phyloP scores from a whole-genome alignment of 2,797 vertebrate species.

The Melanogrammus aeglefinus region DNA sequence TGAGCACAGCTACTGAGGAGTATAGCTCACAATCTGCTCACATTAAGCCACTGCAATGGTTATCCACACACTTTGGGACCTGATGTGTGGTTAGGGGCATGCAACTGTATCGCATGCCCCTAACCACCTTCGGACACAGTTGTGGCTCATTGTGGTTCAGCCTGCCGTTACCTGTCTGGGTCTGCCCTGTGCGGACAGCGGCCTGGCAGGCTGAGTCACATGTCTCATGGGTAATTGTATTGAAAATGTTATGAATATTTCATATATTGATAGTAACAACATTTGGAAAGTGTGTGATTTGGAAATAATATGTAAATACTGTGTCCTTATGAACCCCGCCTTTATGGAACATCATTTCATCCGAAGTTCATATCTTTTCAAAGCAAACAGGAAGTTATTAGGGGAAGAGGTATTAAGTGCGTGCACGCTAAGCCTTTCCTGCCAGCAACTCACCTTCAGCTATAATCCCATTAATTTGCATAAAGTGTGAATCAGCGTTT shows the following conservation, averaged over 20 bases:
- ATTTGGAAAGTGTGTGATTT: background rate
- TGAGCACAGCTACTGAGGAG: background rate
- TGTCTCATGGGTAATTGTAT: background rate
- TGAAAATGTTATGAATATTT: background rate
- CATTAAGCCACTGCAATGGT: background rate
- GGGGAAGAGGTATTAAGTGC: background rate
- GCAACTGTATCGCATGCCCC: background rate
- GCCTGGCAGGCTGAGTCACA: background rate
- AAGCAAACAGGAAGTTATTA: background rate
- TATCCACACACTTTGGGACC: background rate
- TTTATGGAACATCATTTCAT: background rate
- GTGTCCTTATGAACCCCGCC: background rate
- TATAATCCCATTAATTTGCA: background rate
- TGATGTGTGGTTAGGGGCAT: background rate
- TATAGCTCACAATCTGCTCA: background rate
- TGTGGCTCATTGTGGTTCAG: background rate
- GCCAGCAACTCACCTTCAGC: background rate
- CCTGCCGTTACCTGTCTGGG: background rate
- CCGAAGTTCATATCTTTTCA: background rate
- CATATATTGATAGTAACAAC: background rate
- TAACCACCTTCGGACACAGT: background rate
- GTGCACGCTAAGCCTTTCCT: background rate
- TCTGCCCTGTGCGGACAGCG: background rate
- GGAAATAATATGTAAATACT: background rate
- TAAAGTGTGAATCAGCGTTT: background rate